Base-by-base conservation (phyloP, 1,140 invertebrate genomes). In the Bombus waltoni region DNA sequence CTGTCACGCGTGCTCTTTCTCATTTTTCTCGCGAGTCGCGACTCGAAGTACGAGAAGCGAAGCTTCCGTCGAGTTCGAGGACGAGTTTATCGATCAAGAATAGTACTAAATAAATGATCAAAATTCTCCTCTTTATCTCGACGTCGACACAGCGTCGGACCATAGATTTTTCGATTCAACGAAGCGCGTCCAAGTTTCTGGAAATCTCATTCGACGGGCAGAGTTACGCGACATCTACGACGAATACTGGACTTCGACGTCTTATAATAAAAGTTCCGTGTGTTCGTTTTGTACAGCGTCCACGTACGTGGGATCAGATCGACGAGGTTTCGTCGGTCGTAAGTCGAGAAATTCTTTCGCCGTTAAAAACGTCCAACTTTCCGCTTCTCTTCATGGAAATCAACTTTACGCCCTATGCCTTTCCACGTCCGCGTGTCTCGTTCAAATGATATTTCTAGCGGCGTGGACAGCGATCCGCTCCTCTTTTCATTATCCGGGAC, bases 261-360 rank as follows among this genome's bases (percentile, higher is more conserved):
- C 87, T 59, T 38, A 78, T 84, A 88, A 88, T 88, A 89, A 88
- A 83, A 83, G 42, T 84, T 83, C 18, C 42, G 9, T 42, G 25
- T 42, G n/a, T 68, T 79, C 75, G 53, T 79, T 84, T 79, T 47
- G 71, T 44, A 62, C 35, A 40, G 47, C 32, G 66, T 59, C 25
- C 75, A 77, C 72, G 74, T 79, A 35, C 68, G 38, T 40, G 22
- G 62, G 66, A 47, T 35, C 53, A 22, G 65, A 9, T 28, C n/a
- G 65, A 32, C 25, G 42, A 8, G 47, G 66, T 79, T 71, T 77
- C 66, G 68, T 79, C 28, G 66, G 35, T 72, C 47, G 40, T 47
- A 28, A 38, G 40, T 53, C 66, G 28, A 3, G 40, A 18, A 84
- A 84, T 79, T 78, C 15, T 22, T 66, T 75, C 57, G 15, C 8